Evolutionary conservation across 2,888 invertebrate genomes (phyloP).

Genomic region (Limnephilus auricula): DNA sequence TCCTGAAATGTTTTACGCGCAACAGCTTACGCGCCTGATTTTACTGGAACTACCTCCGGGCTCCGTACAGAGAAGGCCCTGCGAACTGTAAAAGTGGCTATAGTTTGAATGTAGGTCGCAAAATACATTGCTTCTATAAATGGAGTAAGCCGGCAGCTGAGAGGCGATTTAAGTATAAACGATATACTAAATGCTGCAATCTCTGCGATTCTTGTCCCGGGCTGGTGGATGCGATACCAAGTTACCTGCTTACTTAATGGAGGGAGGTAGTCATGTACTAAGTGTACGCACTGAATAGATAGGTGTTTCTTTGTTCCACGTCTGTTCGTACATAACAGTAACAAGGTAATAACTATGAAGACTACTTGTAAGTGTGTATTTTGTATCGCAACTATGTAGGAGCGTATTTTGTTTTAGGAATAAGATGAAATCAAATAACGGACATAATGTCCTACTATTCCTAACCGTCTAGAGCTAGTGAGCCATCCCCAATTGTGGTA

Average conservation of each 20-base stretch:
- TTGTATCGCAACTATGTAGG: not conserved
- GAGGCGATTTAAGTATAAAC: not conserved
- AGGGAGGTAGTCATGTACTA: not conserved
- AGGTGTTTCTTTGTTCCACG: too few species aligned
- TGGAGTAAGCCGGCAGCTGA: conserved; percentile 25
- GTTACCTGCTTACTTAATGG: not conserved
- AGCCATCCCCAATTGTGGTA: too few species aligned
- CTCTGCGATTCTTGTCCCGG: not conserved
- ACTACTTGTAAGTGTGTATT: too few species aligned
- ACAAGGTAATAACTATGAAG: too few species aligned
- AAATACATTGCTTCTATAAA: conserved; percentile 38
- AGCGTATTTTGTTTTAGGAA: not conserved
- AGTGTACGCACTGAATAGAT: too few species aligned
- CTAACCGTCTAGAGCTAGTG: too few species aligned
- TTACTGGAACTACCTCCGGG: not conserved
- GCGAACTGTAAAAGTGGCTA: not conserved
- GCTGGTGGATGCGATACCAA: not conserved
- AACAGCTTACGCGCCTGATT: not conserved
- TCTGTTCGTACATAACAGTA: too few species aligned
- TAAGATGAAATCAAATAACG: not conserved
- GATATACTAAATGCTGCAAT: not conserved
- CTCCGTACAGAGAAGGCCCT: not conserved
- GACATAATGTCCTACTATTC: too few species aligned
- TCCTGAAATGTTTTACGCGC: not conserved
- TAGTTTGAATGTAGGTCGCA: conserved; percentile 37